Evolutionary conservation across 92 coral and sea anemone species (phyloP).

Genomic region (Zoanthus gigantus): DNA sequence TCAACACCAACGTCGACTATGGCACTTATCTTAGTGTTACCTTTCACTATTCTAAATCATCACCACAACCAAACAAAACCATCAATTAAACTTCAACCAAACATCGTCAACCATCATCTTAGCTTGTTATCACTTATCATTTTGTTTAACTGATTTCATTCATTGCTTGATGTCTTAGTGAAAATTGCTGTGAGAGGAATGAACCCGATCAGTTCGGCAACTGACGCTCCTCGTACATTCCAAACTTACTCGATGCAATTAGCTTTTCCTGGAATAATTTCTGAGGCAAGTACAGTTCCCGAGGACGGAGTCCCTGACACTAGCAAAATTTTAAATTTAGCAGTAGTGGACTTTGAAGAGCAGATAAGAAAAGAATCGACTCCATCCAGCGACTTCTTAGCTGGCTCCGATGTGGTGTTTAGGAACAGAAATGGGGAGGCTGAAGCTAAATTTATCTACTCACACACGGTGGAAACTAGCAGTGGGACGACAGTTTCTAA

Average conservation of each 20-base stretch:
- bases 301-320: neutral
- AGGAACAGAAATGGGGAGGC: neutral
- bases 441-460: neutral
- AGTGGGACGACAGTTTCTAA: conserved; percentile 5
- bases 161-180: neutral
- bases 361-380: conserved; percentile 8
- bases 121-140: too few species aligned
- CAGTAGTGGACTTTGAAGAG: conserved; percentile 5
- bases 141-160: neutral
- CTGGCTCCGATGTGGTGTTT: conserved; percentile 1
- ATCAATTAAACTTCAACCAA: too few species aligned
- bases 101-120: too few species aligned
- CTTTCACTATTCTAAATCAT: too few species aligned
- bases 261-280: neutral
- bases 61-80: too few species aligned
- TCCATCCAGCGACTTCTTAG: conserved; percentile 1
- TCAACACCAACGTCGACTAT: too few species aligned
- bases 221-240: neutral
- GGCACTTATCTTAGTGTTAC: too few species aligned
- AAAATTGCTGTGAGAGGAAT: neutral
- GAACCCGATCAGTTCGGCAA: neutral
- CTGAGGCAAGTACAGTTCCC: neutral
- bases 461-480: conserved; percentile 13
- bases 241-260: conserved; percentile 23
- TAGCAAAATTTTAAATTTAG: neutral